phyloP scores from a whole-genome alignment of 1,140 invertebrate genomes.

The Vollenhovia emeryi region DNA sequence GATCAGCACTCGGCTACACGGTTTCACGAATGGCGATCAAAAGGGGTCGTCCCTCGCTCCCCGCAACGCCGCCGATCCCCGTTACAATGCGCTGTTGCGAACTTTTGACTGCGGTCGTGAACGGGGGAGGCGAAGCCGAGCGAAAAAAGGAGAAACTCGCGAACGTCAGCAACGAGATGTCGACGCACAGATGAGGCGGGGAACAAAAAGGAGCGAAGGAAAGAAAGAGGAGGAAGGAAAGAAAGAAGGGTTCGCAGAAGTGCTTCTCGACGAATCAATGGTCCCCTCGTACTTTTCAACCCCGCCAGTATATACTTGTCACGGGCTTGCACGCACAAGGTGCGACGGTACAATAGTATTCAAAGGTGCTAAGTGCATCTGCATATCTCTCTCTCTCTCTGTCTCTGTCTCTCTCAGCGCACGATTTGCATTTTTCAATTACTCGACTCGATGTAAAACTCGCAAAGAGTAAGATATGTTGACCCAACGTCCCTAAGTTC shows the following conservation, averaged over 20 bases:
- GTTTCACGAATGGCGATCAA: constrained; percentile 38
- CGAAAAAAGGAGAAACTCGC: neutral
- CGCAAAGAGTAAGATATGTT: neutral
- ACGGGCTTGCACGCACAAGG: constrained; percentile 21
- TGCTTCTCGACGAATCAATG: constrained; percentile 72
- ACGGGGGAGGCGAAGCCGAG: constrained; percentile 51
- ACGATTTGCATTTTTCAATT: neutral
- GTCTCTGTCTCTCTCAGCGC: neutral
- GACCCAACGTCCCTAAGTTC: neutral
- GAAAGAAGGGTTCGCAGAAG: constrained; percentile 60
- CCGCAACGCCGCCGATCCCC: constrained; percentile 26
- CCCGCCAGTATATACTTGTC: constrained; percentile 53
- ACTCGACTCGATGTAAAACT: neutral
- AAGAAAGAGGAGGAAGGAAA: constrained; percentile 19
- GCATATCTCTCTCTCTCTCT: neutral
- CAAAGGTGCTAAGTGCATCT: neutral
- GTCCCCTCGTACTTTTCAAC: constrained; percentile 41
- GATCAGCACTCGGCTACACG: constrained; percentile 7
- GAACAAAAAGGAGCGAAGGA: constrained; percentile 6
- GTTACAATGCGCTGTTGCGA: constrained; percentile 54
- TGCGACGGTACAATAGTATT: neutral
- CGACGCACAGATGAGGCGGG: constrained; percentile 22
- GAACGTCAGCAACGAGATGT: constrained; percentile 40
- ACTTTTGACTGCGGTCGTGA: constrained; percentile 58
- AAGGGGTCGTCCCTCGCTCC: constrained; percentile 2